A percentile compares a stretch with the other conserved stretches of the same genome.
Conservation (phyloP, 2,888 invertebrate genomes). For the Macrosiphum euphorbiae region DNA sequence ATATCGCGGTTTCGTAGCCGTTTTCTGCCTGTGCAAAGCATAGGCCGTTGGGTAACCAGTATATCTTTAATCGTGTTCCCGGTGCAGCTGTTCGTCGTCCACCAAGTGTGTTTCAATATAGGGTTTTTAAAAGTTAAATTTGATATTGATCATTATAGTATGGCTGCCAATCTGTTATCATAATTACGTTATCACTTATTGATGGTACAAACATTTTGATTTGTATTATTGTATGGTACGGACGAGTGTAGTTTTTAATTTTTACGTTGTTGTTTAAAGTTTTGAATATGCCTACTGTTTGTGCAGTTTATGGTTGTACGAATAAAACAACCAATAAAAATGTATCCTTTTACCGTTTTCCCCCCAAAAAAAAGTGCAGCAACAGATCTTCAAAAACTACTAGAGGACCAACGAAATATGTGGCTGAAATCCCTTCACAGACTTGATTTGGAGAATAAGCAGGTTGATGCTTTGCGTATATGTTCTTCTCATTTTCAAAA, state of each 20-base stretch:
- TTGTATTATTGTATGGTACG: background rate
- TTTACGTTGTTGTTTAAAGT: background rate
- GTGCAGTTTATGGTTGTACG: constrained; percentile 5
- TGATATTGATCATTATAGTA: constrained; percentile 9
- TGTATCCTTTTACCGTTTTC: background rate
- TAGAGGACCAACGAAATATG: background rate
- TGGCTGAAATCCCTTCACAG: background rate
- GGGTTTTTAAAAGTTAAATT: no score
- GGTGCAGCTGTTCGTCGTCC: no score
- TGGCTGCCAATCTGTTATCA: background rate
- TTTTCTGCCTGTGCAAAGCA: no score
- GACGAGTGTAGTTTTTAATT: background rate
- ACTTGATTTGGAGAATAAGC: background rate
- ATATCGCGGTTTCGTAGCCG: no score
- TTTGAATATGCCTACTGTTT: background rate
- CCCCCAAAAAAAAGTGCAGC: background rate
- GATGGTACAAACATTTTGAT: constrained; percentile 14
- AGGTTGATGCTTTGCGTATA: background rate
- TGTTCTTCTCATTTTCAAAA: constrained; percentile 2
- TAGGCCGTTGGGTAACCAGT: no score
- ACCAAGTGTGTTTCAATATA: no score
- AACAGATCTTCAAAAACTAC: background rate
- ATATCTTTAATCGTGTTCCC: no score
- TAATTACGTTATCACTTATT: background rate
- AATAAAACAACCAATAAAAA: background rate